These are phyloP conservation scores for Aethina tumida DNA, from an alignment of 1,140 invertebrate genomes.

Conservation along the genomic window DNA sequence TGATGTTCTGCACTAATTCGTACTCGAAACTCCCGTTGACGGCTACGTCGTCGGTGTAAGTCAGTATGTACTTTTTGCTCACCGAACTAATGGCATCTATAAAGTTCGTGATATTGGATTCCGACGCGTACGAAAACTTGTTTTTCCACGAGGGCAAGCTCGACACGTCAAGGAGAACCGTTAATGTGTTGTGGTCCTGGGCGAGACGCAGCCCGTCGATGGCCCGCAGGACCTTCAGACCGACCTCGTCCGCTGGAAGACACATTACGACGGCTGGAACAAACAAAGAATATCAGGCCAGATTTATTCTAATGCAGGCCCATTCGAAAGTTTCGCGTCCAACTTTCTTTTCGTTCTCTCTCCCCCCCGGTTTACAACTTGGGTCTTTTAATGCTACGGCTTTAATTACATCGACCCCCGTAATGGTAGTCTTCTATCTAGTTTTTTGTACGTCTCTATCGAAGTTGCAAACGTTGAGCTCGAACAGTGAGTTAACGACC, in stretches of 20 bases:
- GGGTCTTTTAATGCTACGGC: no score
- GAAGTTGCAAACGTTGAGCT: no score
- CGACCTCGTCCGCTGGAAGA: constrained; percentile 26
- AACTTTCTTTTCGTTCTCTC: no score
- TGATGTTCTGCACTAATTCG: constrained; percentile 15
- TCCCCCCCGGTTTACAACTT: no score
- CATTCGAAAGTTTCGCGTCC: no score
- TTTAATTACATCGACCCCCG: no score
- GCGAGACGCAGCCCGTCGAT: constrained; percentile 25
- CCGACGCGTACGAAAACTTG: constrained; percentile 1
- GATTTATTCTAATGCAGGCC: no score
- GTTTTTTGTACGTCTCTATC: no score
- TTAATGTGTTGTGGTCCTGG: constrained; percentile 26
- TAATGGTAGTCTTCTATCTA: no score
- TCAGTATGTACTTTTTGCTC: constrained; percentile 20
- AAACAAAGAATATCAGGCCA: no score
- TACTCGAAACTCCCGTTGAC: constrained; percentile 16
- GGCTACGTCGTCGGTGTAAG: constrained; percentile 20
- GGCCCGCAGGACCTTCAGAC: constrained; percentile 21
- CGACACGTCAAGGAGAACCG: constrained; percentile 30
- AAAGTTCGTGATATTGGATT: no score
- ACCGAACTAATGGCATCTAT: constrained; percentile 5
- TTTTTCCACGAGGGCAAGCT: constrained; percentile 28
- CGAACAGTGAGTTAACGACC: no score
- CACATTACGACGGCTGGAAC: constrained; percentile 31